These are phyloP conservation scores for Macroramphosus scolopax DNA, from an alignment of 2,797 vertebrate genomes.

Conservation along the genomic window DNA sequence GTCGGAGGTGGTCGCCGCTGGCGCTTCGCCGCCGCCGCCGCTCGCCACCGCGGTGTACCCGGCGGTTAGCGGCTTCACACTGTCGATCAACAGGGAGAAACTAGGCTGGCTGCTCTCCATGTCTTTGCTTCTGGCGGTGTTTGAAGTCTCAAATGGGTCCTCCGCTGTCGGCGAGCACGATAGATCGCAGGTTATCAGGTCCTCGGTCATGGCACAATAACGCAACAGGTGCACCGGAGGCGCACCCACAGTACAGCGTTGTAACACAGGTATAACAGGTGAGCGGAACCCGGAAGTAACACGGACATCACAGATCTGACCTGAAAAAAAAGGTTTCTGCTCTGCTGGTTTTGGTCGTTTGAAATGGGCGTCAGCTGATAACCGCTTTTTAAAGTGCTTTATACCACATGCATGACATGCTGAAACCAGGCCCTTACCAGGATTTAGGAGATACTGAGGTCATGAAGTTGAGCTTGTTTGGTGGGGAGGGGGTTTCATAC, in stretches of 20 bases:
- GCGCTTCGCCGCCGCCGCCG: not conserved
- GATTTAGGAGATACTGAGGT: too few relatives aligned
- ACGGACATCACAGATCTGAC: conserved; percentile 46
- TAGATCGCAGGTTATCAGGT: conserved; percentile 56
- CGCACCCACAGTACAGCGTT: conserved; percentile 21
- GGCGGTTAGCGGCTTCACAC: conserved; percentile 7
- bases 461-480: too few relatives aligned
- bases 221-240: conserved; percentile 65
- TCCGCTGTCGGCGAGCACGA: conserved; percentile 45
- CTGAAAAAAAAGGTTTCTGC: conserved; percentile 14
- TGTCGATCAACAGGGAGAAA: conserved; percentile 48
- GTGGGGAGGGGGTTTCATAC: too few relatives aligned
- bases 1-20: conserved; percentile 28
- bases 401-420: too few relatives aligned
- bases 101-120: conserved; percentile 47
- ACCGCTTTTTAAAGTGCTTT: not conserved
- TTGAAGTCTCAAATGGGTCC: conserved; percentile 10
- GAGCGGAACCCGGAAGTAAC: conserved; percentile 78
- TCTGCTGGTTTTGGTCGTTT: conserved; percentile 20
- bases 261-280: conserved; percentile 78
- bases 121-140: not conserved
- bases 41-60: not conserved
- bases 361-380: conserved; percentile 27
- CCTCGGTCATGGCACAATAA: conserved; percentile 62
- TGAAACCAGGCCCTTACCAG: too few relatives aligned